phyloP scores from a whole-genome alignment of 2,888 invertebrate species.

The Eremobia ochroleuca region DNA sequence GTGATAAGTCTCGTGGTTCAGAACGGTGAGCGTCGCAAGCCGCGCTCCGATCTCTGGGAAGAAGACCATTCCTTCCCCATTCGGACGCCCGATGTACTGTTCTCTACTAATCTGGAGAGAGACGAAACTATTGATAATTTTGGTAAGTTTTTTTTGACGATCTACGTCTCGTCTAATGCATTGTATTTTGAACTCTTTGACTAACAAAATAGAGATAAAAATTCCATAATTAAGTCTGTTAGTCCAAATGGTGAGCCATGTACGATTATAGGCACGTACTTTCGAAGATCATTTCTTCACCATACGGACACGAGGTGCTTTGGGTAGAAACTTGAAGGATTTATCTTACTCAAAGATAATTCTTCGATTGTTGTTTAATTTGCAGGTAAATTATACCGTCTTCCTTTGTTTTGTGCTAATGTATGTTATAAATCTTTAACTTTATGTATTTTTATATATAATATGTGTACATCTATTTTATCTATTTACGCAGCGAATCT shows the following conservation, averaged over 20 bases:
- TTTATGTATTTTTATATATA: not conserved
- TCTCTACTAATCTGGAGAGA: constrained; percentile 95
- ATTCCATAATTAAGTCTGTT: not conserved
- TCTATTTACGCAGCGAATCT: constrained; percentile 81
- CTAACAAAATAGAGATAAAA: not conserved
- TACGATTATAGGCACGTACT: not conserved
- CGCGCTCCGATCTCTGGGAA: constrained; percentile 94
- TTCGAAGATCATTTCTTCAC: not conserved
- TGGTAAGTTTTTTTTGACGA: constrained; percentile 87
- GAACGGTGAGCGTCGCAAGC: constrained; percentile 92
- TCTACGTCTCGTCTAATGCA: not conserved
- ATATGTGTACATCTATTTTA: constrained; percentile 41
- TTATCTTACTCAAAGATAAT: not conserved
- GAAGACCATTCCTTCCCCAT: constrained; percentile 91
- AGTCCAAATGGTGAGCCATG: not conserved
- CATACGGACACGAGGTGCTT: not conserved
- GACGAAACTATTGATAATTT: constrained; percentile 96
- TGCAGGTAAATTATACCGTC: not conserved
- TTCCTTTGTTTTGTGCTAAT: not conserved
- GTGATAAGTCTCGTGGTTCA: constrained; percentile 94
- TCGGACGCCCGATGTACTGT: constrained; percentile 91
- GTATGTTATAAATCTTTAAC: not conserved
- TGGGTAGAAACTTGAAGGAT: not conserved
- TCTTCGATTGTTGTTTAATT: not conserved
- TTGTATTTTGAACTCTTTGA: not conserved